These are phyloP conservation scores for Octopus sinensis DNA, from an alignment of 1,140 invertebrate species.

Conservation along the genomic window DNA sequence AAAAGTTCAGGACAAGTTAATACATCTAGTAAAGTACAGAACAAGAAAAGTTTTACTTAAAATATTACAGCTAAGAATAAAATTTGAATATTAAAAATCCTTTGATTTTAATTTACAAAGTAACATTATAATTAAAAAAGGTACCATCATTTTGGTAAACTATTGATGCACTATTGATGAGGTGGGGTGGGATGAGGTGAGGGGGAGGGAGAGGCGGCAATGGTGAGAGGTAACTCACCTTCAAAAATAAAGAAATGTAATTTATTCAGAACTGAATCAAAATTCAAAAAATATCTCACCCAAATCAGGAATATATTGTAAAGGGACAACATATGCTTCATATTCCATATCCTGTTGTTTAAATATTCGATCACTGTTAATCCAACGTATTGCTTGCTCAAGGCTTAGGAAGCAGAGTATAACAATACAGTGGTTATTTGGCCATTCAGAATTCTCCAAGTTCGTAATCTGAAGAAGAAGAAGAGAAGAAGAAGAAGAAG, in stretches of 20 bases:
- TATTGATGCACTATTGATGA: conserved; percentile 63
- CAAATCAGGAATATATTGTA: neutral
- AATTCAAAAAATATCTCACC: neutral
- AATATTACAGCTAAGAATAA: too few species aligned
- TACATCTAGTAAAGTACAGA: too few species aligned
- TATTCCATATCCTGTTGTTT: conserved; percentile 13
- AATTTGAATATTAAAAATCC: too few species aligned
- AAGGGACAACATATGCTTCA: neutral
- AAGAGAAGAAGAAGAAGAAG: neutral
- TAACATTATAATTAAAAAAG: too few species aligned
- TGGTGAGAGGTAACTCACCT: neutral
- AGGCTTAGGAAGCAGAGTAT: neutral
- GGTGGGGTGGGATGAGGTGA: conserved; percentile 64
- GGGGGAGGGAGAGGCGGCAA: neutral
- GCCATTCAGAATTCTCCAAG: neutral
- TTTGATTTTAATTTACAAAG: too few species aligned
- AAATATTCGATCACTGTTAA: conserved; percentile 12
- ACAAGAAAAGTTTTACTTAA: too few species aligned
- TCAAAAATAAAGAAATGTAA: too few species aligned
- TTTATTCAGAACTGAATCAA: too few species aligned
- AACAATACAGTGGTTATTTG: neutral
- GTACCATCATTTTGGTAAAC: too few species aligned
- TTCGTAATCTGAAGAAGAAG: neutral
- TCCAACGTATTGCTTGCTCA: conserved; percentile 1
- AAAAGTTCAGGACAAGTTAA: too few species aligned